Percentiles rank a stretch among this genome's conserved stretches.
These are phyloP conservation scores for Chondrilla cf. caribensis DNA, from an alignment of 37 sponge, comb jelly and placozoan genomes.

Conservation along the genomic window DNA sequence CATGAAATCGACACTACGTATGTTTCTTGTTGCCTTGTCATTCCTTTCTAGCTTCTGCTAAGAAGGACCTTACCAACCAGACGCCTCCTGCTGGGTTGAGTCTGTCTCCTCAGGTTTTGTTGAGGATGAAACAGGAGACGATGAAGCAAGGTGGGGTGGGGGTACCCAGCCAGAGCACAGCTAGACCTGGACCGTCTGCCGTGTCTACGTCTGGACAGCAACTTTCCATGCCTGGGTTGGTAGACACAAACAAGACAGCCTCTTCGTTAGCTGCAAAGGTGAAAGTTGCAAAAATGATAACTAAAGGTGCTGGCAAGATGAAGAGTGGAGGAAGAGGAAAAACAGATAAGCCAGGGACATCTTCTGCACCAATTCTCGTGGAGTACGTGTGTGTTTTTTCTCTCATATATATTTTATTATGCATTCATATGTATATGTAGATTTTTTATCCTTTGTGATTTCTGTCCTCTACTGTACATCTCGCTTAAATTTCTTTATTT, in stretches of 20 bases:
- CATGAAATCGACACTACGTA: too few species aligned
- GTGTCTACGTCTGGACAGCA: background rate
- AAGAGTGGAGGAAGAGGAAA: background rate
- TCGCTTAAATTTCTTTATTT: too few species aligned
- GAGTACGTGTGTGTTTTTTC: background rate
- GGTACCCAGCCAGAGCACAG: too few species aligned
- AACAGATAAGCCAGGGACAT: background rate
- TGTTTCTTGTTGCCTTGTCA: too few species aligned
- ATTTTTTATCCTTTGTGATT: background rate
- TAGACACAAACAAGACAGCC: background rate
- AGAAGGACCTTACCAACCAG: background rate
- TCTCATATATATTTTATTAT: background rate
- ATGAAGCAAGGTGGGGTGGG: background rate
- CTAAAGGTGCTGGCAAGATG: background rate
- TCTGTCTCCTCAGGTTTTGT: background rate
- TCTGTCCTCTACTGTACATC: too few species aligned
- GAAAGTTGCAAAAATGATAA: background rate
- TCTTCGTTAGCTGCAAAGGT: background rate
- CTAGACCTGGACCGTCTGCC: background rate
- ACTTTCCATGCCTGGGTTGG: constrained; percentile 10
- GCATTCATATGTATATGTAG: background rate
- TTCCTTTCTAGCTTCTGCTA: background rate
- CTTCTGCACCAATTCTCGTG: background rate
- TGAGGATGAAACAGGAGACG: background rate
- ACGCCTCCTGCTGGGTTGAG: background rate